Evolutionary conservation across 1,140 invertebrate genomes (phyloP).

Genomic region (Chelonus insularis): DNA sequence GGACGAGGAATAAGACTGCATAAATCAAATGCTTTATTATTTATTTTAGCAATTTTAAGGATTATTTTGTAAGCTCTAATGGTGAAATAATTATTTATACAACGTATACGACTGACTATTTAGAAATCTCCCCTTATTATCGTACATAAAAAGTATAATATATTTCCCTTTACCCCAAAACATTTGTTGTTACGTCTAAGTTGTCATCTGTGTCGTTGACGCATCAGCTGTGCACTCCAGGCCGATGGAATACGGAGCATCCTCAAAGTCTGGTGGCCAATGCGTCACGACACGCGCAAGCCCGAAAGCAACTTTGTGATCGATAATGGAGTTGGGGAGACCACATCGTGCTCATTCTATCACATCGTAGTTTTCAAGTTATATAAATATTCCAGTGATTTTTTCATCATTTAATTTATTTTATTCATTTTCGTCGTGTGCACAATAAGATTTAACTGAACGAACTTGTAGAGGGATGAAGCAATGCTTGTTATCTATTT

Average conservation of each 20-base stretch:
- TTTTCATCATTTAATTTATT: conserved; percentile 8
- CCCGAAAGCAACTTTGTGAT: conserved; percentile 30
- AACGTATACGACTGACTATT: too few species aligned
- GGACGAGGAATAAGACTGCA: conserved; percentile 43
- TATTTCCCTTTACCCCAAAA: not conserved
- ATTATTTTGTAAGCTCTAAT: conserved; percentile 23
- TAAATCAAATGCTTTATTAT: conserved; percentile 31
- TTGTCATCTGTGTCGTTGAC: not conserved
- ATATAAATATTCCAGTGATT: conserved; percentile 9
- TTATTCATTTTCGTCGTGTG: not conserved
- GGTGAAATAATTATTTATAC: too few species aligned
- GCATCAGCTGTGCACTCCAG: conserved; percentile 15
- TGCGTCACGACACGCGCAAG: conserved; percentile 26
- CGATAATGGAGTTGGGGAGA: conserved; percentile 28
- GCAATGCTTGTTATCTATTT: conserved; percentile 39
- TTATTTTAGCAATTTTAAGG: conserved; percentile 29
- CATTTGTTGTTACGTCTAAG: not conserved
- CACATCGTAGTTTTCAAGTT: not conserved
- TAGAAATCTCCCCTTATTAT: too few species aligned
- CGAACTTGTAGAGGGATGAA: conserved; percentile 36
- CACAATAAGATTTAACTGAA: not conserved
- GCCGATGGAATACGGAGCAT: not conserved
- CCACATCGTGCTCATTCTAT: conserved; percentile 14
- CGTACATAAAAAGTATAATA: too few species aligned
- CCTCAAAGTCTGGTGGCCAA: not conserved